phyloP scores from a whole-genome alignment of 2,797 vertebrate genomes.

The Pelodytes ibericus region DNA sequence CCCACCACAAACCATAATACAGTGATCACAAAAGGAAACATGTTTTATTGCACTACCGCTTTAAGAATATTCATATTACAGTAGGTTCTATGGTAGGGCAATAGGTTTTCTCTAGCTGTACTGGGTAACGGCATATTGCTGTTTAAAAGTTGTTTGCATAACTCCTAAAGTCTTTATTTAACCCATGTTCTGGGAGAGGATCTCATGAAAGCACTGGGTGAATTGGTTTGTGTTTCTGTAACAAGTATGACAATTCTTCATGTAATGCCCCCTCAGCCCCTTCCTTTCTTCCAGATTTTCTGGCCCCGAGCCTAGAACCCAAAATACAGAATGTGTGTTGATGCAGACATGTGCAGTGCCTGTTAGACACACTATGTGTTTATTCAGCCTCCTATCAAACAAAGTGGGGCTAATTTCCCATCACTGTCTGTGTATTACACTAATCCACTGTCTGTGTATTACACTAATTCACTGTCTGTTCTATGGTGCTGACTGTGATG shows the following conservation, averaged over 20 bases:
- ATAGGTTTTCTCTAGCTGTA: too few relatives aligned
- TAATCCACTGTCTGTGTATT: not conserved
- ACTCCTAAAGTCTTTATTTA: not conserved
- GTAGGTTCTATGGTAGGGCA: too few relatives aligned
- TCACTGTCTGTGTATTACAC: conserved; percentile 10
- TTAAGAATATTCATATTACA: too few relatives aligned
- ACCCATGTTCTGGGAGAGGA: not conserved
- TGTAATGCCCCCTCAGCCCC: conserved; percentile 24
- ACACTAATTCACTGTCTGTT: not conserved
- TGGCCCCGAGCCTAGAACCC: conserved; percentile 39
- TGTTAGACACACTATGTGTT: conserved; percentile 31
- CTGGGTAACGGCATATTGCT: too few relatives aligned
- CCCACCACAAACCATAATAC: too few relatives aligned
- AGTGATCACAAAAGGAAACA: too few relatives aligned
- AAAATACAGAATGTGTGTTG: conserved; percentile 34
- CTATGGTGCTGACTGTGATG: not conserved
- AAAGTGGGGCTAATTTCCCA: conserved; percentile 10
- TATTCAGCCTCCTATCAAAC: conserved; percentile 30
- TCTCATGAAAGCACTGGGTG: conserved; percentile 2
- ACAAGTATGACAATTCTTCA: conserved; percentile 29
- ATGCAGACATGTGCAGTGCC: conserved; percentile 14
- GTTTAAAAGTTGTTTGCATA: too few relatives aligned
- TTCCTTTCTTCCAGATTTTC: conserved; percentile 23
- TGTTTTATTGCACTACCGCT: too few relatives aligned
- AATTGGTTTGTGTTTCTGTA: conserved; percentile 15